Percentiles rank a stretch among this genome's conserved stretches.
Conservation (phyloP, 1,140 invertebrate genomes). For the Macrotrachela quadricornifera region DNA sequence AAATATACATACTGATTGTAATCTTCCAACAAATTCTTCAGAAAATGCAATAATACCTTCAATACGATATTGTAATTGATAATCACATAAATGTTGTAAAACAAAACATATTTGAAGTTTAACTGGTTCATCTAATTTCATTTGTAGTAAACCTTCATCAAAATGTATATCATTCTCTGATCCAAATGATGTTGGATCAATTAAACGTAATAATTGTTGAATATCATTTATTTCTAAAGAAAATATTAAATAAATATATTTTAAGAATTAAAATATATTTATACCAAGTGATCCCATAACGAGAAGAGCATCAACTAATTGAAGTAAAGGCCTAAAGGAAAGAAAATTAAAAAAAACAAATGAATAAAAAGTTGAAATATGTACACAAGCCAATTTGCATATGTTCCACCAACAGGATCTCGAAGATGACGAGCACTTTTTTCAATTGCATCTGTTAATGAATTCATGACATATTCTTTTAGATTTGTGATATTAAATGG, state of each 20-base stretch:
- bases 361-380: constrained; percentile 22
- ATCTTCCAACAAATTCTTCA: constrained; percentile 71
- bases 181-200: constrained; percentile 72
- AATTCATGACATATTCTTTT: constrained; percentile 76
- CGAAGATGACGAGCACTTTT: constrained; percentile 89
- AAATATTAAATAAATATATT: constrained; percentile 46
- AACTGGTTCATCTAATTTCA: constrained; percentile 92
- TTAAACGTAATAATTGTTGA: constrained; percentile 68
- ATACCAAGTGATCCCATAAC: constrained; percentile 54
- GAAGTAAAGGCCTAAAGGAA: constrained; percentile 60
- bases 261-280: constrained; percentile 60
- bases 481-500: constrained; percentile 77
- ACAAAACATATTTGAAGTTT: constrained; percentile 91
- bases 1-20: constrained; percentile 41
- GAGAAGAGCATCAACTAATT: constrained; percentile 73
- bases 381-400: constrained; percentile 91
- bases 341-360: constrained; percentile 3
- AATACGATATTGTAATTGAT: constrained; percentile 74
- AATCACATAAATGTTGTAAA: constrained; percentile 81
- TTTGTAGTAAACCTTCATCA: constrained; percentile 50
- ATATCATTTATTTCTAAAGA: constrained; percentile 71
- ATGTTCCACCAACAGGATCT: constrained; percentile 90
- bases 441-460: constrained; percentile 70
- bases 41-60: constrained; percentile 88
- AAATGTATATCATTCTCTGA: background rate